These are phyloP conservation scores for Tympanuchus pallidicinctus DNA, from an alignment of 2,113 vertebrate species.

Conservation along the genomic window DNA sequence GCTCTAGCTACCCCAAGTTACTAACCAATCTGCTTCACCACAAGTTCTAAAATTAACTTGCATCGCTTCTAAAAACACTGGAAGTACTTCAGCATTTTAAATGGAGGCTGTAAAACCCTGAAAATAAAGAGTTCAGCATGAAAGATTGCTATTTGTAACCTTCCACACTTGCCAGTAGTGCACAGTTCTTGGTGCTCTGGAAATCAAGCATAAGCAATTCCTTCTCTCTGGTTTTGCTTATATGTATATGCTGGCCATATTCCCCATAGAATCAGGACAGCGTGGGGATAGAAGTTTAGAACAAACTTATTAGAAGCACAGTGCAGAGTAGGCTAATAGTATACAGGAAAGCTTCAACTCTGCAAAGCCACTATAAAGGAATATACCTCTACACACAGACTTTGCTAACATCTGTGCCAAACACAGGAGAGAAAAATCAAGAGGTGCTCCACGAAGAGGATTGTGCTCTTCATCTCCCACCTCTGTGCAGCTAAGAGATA, in stretches of 20 bases:
- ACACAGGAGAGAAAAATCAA: background rate
- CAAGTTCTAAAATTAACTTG: constrained; percentile 24
- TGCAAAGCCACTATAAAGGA: background rate
- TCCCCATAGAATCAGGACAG: background rate
- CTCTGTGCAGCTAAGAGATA: background rate
- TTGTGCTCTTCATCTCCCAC: background rate
- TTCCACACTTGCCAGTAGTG: background rate
- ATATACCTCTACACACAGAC: background rate
- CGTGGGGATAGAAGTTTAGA: background rate
- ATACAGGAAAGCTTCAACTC: background rate
- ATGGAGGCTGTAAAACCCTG: background rate
- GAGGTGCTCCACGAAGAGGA: background rate
- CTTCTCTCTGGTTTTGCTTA: background rate
- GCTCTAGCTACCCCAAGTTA: background rate
- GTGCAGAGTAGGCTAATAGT: background rate
- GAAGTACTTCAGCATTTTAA: constrained; percentile 25
- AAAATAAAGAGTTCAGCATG: constrained; percentile 2
- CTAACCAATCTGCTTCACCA: background rate
- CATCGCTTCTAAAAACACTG: background rate
- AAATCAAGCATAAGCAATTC: background rate
- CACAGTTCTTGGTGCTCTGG: background rate
- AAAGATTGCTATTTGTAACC: background rate
- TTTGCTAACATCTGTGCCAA: background rate
- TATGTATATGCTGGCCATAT: background rate
- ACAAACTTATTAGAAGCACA: background rate